These are phyloP conservation scores for Mormyrops attenuatus DNA, from an alignment of 2,797 vertebrate species.

Conservation along the genomic window DNA sequence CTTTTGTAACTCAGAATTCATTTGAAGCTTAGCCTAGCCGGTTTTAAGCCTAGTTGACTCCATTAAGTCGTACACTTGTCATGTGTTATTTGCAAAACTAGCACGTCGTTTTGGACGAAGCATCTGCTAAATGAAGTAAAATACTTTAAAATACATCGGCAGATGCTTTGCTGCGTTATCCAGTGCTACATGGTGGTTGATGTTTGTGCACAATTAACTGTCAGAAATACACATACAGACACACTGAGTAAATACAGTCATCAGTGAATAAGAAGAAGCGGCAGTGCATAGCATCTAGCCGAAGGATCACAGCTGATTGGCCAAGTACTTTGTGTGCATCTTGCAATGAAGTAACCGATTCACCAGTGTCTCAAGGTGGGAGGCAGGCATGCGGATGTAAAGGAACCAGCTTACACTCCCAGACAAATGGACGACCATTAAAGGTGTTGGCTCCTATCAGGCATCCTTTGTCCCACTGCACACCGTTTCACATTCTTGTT, in stretches of 20 bases:
- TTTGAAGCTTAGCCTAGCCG: background rate
- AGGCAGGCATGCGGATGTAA: background rate
- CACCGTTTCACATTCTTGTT: background rate
- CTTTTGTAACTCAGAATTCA: background rate
- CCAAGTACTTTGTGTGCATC: background rate
- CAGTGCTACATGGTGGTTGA: background rate
- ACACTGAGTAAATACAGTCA: background rate
- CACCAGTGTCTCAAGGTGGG: conserved; percentile 10
- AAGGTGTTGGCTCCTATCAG: conserved; percentile 33
- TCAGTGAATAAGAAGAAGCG: no score
- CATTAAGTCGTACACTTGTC: background rate
- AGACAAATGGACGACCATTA: conserved; percentile 31
- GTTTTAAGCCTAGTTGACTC: background rate
- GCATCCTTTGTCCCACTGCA: conserved; percentile 18
- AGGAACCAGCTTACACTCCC: background rate
- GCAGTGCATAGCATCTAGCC: background rate
- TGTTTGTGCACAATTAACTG: background rate
- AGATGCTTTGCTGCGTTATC: background rate
- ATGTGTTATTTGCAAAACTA: background rate
- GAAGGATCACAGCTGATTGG: background rate
- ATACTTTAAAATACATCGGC: background rate
- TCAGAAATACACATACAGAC: background rate
- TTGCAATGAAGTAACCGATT: conserved; percentile 28
- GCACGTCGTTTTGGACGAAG: background rate
- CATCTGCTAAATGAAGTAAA: background rate